Conservation (phyloP, 2,113 vertebrate genomes). For the Papio anubis region DNA sequence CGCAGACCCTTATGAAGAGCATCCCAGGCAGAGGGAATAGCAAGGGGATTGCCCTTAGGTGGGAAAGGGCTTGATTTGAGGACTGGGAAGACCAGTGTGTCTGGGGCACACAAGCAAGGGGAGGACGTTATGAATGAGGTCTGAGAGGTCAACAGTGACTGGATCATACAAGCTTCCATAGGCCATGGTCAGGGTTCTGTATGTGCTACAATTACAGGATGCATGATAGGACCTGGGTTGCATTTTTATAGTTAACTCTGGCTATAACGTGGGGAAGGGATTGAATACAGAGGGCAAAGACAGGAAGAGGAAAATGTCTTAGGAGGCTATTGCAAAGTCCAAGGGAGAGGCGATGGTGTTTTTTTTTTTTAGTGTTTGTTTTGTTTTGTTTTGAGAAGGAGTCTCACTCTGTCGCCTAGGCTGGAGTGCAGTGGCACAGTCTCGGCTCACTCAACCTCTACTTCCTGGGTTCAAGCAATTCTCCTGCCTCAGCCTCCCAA, state of each 20-base stretch:
- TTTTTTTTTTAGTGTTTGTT: no score
- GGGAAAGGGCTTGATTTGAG: neutral
- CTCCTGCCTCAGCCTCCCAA: no score
- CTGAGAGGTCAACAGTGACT: neutral
- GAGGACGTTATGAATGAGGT: neutral
- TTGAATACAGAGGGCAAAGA: neutral
- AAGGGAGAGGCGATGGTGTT: neutral
- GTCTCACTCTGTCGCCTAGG: no score
- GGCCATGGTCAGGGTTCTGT: neutral
- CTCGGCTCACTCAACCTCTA: no score
- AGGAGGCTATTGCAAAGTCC: neutral
- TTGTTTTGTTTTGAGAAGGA: no score
- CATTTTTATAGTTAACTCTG: neutral
- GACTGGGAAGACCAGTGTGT: neutral
- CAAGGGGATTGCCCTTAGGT: neutral
- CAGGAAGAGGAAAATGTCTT: neutral
- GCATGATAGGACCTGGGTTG: neutral
- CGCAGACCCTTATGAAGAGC: neutral
- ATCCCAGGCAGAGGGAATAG: neutral
- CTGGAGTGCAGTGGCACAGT: no score
- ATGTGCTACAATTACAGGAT: neutral
- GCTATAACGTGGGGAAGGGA: neutral
- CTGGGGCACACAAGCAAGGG: neutral
- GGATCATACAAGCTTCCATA: neutral
- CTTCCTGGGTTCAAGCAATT: no score